Evolutionary conservation across 1,140 invertebrate species (phyloP), one percentile per base, ranked within the genome.

Genomic region (Ruditapes philippinarum): DNA sequence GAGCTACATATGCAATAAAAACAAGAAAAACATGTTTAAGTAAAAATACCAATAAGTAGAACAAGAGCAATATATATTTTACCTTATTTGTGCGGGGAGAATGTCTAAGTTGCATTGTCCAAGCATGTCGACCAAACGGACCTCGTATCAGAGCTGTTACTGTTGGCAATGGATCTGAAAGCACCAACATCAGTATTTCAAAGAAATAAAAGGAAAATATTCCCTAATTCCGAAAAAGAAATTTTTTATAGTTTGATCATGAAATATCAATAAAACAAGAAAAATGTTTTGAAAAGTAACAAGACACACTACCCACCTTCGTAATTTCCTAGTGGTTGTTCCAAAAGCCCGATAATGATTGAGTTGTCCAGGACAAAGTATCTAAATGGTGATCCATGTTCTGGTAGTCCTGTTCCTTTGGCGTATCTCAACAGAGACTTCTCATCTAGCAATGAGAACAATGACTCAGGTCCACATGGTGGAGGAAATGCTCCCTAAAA

Each of bases 311-410:
- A n/a, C n/a, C n/a, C n/a, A 96, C 96, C 96, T 95, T 96, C 95
- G 91, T 96, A 95, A 92, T 96, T 96, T 40, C 98, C 98, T 0
- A 99, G 96, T 25, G 98, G 98, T 94, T 99, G 98, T 94, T 99
- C 99, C 7, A 99, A 95, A 65, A 99, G 95, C 0, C 98, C 98
- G 51, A 99, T 95, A 93, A 99, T 97, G 0, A 98, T 98, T 4
- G 97, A 97, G 91, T 98, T 98, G 93, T 99, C 98, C 0, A 98
- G 93, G 0, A 99, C 98, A 96, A 98, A 99, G 96, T 99, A 99
- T 68, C 98, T 96, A 95, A 99, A 95, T 12, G 92, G 92, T 33
- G 93, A 93, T 9, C 92, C 92, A 40, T 93, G 91, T 36, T 95
- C 95, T 11, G 97, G 95, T 42, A 96, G 94, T 74, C 96, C 96